These are phyloP conservation scores for Characodon lateralis DNA, from an alignment of 2,797 vertebrate species.

Conservation along the genomic window DNA sequence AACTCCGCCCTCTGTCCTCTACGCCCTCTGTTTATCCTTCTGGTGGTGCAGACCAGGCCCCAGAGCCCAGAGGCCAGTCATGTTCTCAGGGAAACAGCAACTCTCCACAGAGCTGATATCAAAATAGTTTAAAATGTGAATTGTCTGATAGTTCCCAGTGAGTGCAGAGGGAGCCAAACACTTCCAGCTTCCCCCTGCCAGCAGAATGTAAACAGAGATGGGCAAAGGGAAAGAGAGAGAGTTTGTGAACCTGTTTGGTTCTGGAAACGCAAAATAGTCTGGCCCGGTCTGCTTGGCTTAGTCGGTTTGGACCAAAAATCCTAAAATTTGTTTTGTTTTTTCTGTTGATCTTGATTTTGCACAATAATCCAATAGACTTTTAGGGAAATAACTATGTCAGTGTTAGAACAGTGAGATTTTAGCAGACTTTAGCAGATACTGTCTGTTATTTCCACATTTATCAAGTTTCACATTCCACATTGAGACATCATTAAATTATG, in stretches of 20 bases:
- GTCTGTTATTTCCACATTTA: constrained; percentile 1
- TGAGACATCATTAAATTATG: constrained; percentile 9
- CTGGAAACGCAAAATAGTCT: constrained; percentile 37
- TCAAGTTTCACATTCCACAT: constrained; percentile 17
- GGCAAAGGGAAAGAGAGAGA: constrained; percentile 33
- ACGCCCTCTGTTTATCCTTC: constrained; percentile 79
- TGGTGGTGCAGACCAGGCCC: constrained; percentile 70
- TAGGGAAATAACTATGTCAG: constrained; percentile 58
- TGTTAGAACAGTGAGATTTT: constrained; percentile 39
- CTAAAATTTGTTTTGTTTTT: background rate
- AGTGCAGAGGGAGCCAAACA: constrained; percentile 69
- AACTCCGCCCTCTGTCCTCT: constrained; percentile 42
- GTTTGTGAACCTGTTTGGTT: constrained; percentile 66
- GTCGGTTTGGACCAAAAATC: constrained; percentile 22
- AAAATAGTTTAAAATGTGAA: constrained; percentile 81
- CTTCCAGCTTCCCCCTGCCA: constrained; percentile 77
- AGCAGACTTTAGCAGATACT: constrained; percentile 27
- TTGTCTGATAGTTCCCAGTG: constrained; percentile 81
- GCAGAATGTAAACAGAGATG: constrained; percentile 75
- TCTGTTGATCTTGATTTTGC: constrained; percentile 29
- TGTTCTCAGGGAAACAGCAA: constrained; percentile 80
- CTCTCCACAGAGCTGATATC: constrained; percentile 81
- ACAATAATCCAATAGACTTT: constrained; percentile 21
- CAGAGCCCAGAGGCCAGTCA: constrained; percentile 72
- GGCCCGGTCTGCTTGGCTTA: constrained; percentile 17